Evolutionary conservation across 1,140 invertebrate species (phyloP).

Genomic region (Ceratina japonica): DNA sequence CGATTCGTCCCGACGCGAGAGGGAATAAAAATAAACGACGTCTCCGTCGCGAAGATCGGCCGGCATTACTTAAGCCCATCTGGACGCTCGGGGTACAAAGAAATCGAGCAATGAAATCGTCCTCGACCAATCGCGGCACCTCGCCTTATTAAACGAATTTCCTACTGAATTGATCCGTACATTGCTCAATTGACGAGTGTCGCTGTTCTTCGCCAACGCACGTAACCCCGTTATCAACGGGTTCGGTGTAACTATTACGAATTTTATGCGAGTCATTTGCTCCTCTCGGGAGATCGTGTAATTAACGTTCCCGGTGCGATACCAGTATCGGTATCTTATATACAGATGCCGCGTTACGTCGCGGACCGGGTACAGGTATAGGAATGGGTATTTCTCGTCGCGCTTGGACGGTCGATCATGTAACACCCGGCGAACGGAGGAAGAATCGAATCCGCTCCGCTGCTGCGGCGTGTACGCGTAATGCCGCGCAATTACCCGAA

Average conservation of each 20-base stretch:
- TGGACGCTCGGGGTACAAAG: not conserved
- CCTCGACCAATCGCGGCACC: conserved; percentile 28
- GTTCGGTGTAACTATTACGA: too few species aligned
- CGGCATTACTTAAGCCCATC: not conserved
- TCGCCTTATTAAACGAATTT: conserved; percentile 47
- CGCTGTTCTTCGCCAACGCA: conserved; percentile 4
- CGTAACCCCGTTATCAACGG: not conserved
- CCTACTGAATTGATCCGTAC: conserved; percentile 47
- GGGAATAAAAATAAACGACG: not conserved
- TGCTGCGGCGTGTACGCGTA: not conserved
- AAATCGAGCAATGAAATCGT: conserved; percentile 4
- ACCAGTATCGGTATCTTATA: not conserved
- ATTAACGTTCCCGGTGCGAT: not conserved
- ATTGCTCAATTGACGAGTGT: conserved; percentile 47
- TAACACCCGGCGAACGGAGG: conserved; percentile 20
- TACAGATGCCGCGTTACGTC: not conserved
- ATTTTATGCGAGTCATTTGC: not conserved
- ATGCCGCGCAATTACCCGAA: conserved; percentile 26
- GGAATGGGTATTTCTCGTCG: not conserved
- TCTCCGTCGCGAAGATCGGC: not conserved
- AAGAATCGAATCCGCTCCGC: conserved; percentile 27
- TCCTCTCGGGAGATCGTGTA: not conserved
- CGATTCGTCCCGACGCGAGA: not conserved
- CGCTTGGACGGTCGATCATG: conserved; percentile 42
- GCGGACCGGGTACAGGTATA: not conserved